Percentiles rank a stretch among this genome's conserved stretches.
These are phyloP conservation scores for Drosophila ambigua DNA, from an alignment of 1,140 invertebrate species.

Conservation along the genomic window DNA sequence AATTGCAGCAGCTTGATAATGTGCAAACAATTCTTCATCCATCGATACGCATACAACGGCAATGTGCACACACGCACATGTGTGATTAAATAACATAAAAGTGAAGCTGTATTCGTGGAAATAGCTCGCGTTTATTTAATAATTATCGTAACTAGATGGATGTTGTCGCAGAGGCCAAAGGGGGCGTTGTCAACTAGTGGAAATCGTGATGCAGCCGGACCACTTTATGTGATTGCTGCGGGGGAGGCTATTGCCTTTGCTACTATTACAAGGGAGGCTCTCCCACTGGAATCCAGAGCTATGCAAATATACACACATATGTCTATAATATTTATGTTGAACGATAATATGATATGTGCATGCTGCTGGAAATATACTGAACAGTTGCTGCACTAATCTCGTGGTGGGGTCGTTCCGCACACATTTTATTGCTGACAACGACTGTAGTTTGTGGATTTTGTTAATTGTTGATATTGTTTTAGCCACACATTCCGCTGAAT, in stretches of 20 bases:
- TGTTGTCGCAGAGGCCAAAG: neutral
- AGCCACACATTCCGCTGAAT: constrained; percentile 64
- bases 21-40: constrained; percentile 8
- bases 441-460: constrained; percentile 29
- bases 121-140: too few relatives aligned
- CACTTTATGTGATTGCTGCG: neutral
- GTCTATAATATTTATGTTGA: constrained; percentile 1
- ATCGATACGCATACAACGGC: constrained; percentile 7
- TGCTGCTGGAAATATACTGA: neutral
- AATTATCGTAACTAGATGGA: neutral
- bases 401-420: neutral
- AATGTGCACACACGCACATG: constrained; percentile 15
- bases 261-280: too few relatives aligned
- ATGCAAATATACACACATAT: constrained; percentile 4
- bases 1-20: constrained; percentile 27
- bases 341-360: constrained; percentile 25
- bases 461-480: constrained; percentile 51
- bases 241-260: too few relatives aligned
- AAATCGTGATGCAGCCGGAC: too few relatives aligned
- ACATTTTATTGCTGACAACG: constrained; percentile 8
- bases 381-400: too few relatives aligned
- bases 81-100: constrained; percentile 51
- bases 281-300: constrained; percentile 12
- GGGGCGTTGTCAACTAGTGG: too few relatives aligned
- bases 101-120: constrained; percentile 15